Conservation (phyloP, 2,113 vertebrate species). For the Hydropotes inermis region DNA sequence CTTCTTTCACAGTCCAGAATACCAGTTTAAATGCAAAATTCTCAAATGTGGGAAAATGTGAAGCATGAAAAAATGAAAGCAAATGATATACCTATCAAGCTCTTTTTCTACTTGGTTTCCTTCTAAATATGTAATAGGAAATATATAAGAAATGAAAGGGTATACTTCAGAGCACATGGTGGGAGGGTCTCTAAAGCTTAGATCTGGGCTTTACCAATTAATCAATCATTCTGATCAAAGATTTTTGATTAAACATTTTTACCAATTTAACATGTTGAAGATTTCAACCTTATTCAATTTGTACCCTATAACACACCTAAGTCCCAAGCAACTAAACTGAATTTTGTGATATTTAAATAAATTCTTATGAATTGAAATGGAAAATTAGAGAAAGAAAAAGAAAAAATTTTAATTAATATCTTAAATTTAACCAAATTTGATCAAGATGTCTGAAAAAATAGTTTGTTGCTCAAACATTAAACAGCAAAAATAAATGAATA, state of each 20-base stretch:
- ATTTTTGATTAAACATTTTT: background rate
- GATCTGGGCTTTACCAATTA: background rate
- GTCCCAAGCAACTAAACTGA: background rate
- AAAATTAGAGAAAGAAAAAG: background rate
- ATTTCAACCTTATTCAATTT: background rate
- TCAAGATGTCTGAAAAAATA: background rate
- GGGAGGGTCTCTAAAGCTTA: background rate
- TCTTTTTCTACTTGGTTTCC: background rate
- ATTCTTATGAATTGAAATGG: background rate
- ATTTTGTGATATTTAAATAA: background rate
- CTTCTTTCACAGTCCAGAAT: background rate
- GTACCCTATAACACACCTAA: background rate
- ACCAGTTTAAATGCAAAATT: background rate
- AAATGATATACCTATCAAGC: background rate
- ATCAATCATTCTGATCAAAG: background rate
- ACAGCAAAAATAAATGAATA: background rate
- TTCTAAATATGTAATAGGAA: background rate
- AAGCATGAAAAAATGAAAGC: background rate
- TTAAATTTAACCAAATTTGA: background rate
- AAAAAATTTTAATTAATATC: background rate
- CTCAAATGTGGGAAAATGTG: background rate
- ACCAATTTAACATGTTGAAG: background rate
- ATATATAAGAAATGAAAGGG: background rate
- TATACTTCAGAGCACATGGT: background rate
- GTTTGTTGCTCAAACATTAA: background rate